A percentile compares a stretch with the other conserved stretches of the same genome.
These are phyloP conservation scores for Neofelis nebulosa DNA, from an alignment of 2,113 vertebrate species.

Conservation along the genomic window DNA sequence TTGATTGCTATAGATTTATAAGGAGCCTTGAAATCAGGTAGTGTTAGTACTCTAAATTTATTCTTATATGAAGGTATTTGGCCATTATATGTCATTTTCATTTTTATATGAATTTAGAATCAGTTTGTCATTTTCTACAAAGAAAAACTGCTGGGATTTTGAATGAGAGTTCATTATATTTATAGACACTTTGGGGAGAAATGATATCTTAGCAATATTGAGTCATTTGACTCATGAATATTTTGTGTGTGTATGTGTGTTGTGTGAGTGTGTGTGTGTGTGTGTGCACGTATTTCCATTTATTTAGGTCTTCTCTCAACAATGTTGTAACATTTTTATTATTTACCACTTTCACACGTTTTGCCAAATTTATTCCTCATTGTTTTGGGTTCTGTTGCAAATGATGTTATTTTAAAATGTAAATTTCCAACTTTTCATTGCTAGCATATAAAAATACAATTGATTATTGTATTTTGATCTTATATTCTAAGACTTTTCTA, in stretches of 20 bases:
- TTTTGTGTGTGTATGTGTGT: neutral
- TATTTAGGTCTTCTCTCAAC: neutral
- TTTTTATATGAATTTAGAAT: neutral
- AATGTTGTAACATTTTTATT: neutral
- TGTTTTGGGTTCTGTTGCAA: neutral
- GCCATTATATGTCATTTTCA: neutral
- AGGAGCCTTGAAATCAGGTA: neutral
- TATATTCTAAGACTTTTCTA: neutral
- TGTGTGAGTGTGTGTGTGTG: neutral
- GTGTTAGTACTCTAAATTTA: neutral
- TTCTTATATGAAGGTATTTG: neutral
- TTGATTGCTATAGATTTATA: neutral
- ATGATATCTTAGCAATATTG: neutral
- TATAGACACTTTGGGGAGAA: neutral
- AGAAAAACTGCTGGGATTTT: neutral
- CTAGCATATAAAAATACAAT: neutral
- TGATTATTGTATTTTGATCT: neutral
- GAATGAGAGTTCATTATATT: neutral
- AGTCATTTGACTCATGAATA: neutral
- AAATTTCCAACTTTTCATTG: neutral
- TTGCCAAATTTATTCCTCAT: neutral
- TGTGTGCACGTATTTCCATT: neutral
- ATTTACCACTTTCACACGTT: neutral
- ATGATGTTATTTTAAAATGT: neutral
- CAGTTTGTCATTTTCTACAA: neutral